phyloP scores from a whole-genome alignment of 1,140 invertebrate species.

The Scylla paramamosain region DNA sequence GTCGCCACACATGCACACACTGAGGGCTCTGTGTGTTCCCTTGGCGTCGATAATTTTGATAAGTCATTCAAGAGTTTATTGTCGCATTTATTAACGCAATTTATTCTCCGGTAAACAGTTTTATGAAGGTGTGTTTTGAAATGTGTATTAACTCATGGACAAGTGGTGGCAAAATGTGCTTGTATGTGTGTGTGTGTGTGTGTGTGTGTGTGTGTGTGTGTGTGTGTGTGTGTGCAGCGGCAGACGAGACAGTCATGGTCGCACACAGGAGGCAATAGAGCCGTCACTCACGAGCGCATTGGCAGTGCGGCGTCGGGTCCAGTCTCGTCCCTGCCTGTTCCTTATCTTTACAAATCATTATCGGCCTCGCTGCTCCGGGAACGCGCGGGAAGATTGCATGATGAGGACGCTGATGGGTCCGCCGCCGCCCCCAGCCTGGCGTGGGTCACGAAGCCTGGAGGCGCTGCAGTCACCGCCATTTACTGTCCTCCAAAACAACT shows the following conservation, averaged over 20 bases:
- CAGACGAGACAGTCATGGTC: not conserved
- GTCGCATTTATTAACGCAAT: too few species aligned
- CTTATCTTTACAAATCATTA: conserved; percentile 24
- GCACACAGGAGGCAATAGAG: not conserved
- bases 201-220: too few species aligned
- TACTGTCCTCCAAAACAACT: not conserved
- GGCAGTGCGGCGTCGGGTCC: not conserved
- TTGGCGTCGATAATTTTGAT: not conserved
- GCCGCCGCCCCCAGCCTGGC: not conserved
- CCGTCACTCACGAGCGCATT: not conserved
- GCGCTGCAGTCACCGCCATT: not conserved
- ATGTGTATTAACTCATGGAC: not conserved
- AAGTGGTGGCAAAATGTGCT: not conserved
- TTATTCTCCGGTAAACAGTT: not conserved
- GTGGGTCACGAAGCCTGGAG: not conserved
- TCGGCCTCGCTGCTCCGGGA: not conserved
- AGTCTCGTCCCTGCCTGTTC: conserved; percentile 5
- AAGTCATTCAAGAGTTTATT: not conserved
- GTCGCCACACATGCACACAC: too few species aligned
- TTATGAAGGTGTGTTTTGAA: not conserved
- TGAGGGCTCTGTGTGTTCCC: not conserved
- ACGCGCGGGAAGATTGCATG: not conserved
- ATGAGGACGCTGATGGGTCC: not conserved
- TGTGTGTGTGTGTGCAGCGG: not conserved
- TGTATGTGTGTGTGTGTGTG: too few species aligned